Evolutionary conservation across 2,888 invertebrate genomes (phyloP), one percentile per base, ranked within the genome.

Genomic region (Pteria penguin): DNA sequence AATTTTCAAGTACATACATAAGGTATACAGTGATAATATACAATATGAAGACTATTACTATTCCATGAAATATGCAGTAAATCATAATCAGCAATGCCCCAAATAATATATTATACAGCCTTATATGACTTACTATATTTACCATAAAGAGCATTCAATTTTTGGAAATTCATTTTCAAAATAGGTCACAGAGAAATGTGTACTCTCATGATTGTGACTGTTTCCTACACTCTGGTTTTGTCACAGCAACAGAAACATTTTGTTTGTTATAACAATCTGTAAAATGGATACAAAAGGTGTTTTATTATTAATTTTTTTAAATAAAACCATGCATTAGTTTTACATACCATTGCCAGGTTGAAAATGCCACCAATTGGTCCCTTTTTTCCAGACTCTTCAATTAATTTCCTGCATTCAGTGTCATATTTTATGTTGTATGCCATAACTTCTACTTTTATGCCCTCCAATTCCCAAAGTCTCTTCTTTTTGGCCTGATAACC

Each of bases 401-500:
- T 89, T 80, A 97, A 93, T 11, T 93, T 90, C 70, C 94, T 93
- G 76, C 96, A 96, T 0, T 96, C 97, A 5, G 94, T 91, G 62
- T 93, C 92, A 0, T 95, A 95, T 0, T 95, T 94, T 4, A 96
- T 94, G 89, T 97, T 95, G 14, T 94, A 94, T 0, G 94, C 95
- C 1, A 95, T 95, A 0, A 97, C 93, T 26, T 94, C 89, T 0
- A 97, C 93, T 1, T 94, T 93, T 0, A 94, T 94, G 0, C 95
- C 96, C 31, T 84, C 82, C 24, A 90, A 84, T 55, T 87, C 84
- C 93, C 93, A 93, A 81, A 95, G 94, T 71, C 95, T 94, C 8
- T 98, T 93, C 93, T 96, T 96, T 80, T 96, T 93, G 0, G 96
- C 95, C 93, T 99, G 98, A 93, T 98, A 99, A 54, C 98, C 98